Evolutionary conservation across 2,797 vertebrate species (phyloP).

Genomic region (Notolepis coatsorum): DNA sequence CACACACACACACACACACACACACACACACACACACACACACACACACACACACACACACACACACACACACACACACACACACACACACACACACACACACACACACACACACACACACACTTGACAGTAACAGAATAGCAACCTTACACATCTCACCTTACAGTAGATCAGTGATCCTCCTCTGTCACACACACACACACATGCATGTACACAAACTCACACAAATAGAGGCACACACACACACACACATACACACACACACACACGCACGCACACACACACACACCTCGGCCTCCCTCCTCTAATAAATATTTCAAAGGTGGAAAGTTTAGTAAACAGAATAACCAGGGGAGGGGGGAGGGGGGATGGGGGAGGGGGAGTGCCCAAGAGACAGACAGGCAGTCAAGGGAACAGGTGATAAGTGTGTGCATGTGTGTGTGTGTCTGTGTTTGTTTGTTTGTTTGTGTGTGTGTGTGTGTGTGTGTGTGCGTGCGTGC

Average conservation of each 20-base stretch:
- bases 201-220: no score
- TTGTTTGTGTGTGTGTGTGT: constrained; percentile 34
- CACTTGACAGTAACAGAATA: no score
- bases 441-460: constrained; percentile 41
- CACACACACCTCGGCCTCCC: constrained; percentile 53
- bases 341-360: constrained; percentile 65
- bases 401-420: constrained; percentile 43
- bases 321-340: constrained; percentile 84
- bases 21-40: neutral
- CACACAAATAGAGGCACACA: neutral
- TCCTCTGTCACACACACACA: no score
- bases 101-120: neutral
- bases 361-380: no score
- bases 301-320: constrained; percentile 82
- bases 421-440: constrained; percentile 17
- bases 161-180: no score
- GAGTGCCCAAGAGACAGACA: constrained; percentile 52
- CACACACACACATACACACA: constrained; percentile 4
- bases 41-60: neutral
- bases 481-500: constrained; percentile 33
- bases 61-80: no score
- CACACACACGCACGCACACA: constrained; percentile 16
- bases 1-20: neutral
- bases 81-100: neutral
- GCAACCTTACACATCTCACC: no score